A percentile compares a stretch with the other conserved stretches of the same genome.
Evolutionary conservation across 2,888 invertebrate genomes (phyloP).

Genomic region (Scrobipalpa atriplicella): DNA sequence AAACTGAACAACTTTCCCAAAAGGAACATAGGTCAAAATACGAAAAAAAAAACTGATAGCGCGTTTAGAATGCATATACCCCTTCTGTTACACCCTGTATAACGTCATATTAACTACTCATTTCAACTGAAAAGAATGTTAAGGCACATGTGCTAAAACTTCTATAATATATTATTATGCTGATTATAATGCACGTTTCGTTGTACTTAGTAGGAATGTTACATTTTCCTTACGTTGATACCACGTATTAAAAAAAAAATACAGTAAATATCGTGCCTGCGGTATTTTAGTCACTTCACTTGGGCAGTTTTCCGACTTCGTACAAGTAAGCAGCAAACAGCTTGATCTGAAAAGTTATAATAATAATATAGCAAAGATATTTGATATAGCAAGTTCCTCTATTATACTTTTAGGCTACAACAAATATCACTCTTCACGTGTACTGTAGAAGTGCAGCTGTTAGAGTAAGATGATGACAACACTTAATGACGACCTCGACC

Average conservation of each 20-base stretch:
- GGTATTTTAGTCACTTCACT: slow-evolving; percentile 41
- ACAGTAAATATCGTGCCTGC: slow-evolving; percentile 12
- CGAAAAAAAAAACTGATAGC: too few species aligned
- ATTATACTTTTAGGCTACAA: too few species aligned
- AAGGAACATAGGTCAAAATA: too few species aligned
- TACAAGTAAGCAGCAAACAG: slow-evolving; percentile 94
- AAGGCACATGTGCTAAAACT: slow-evolving; percentile 16
- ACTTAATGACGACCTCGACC: too few species aligned
- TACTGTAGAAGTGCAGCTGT: too few species aligned
- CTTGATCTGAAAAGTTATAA: slow-evolving; percentile 89
- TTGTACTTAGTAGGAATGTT: slow-evolving; percentile 34
- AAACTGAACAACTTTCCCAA: too few species aligned
- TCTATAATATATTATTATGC: slow-evolving; percentile 25
- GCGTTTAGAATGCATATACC: too few species aligned
- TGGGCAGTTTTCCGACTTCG: slow-evolving; percentile 86
- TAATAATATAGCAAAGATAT: not conserved
- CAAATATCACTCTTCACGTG: too few species aligned
- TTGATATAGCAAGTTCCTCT: not conserved
- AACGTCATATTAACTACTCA: not conserved
- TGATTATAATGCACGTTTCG: slow-evolving; percentile 27
- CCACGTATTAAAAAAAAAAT: slow-evolving; percentile 3
- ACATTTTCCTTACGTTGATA: slow-evolving; percentile 2
- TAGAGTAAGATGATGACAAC: too few species aligned
- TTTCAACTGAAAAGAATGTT: not conserved
- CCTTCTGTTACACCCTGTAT: too few species aligned